Evolutionary conservation across 2,797 vertebrate species (phyloP), one percentile per base, ranked within the genome.

Genomic region (Hypotaenidia philippensis): DNA sequence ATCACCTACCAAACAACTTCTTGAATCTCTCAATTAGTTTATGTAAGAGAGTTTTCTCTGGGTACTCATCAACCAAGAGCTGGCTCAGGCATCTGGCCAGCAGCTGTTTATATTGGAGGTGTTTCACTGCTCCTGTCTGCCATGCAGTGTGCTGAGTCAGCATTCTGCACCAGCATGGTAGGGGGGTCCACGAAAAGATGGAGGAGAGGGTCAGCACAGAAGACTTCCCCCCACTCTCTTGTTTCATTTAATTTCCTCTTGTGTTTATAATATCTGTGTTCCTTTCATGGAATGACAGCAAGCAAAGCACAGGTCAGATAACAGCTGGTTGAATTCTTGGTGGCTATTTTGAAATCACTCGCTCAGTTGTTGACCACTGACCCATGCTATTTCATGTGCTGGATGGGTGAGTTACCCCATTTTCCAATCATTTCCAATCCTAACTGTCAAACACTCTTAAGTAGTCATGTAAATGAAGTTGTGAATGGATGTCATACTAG

Each of bases 151-250:
- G 81, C 65, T 52, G 91, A 65, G n/a, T 22, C 77, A 64, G 74
- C 3, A 0, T 49, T 82, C 85, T 84, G 36, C 2, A 0, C 53
- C 38, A 63, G 44, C 23, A 11, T 45, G 5, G 1, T 2, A 0
- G 3, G 13, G 0, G 31, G 20, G 20, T 36, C 41, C 41, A 27
- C 2, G 1, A 1, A n/a, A 31, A 59, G 44, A 18, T 25, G 32
- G 23, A 50, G 12, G 18, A 52, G 29, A 31, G 44, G 16, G 45
- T 83, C 53, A 57, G 47, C 32, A 36, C 8, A 5, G 63, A 74
- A 61, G 32, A 80, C 47, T 20, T 17, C 5, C 26, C 6, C 11
- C 5, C 8, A 18, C 6, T 10, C 14, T 4, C 6, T 6, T 10
- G 22, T 59, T 69, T 61, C 47, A 56, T 92, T 84, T 90, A 0